Base-by-base conservation (phyloP, 2,888 invertebrate genomes). In the Carpatolechia fugitivella region DNA sequence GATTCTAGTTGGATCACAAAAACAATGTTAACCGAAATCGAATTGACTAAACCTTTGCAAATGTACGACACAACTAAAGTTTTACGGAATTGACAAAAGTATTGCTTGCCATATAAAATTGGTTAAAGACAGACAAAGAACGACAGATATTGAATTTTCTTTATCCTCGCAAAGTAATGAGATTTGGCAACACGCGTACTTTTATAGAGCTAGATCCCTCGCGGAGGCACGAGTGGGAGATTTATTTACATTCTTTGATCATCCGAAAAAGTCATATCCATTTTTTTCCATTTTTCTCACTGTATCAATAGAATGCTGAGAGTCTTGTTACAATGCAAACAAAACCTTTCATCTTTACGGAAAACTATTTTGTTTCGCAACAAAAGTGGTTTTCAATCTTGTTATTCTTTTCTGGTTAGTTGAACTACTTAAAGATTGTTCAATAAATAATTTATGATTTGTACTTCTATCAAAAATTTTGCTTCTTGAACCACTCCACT, bases 121-220 rank as follows among this genome's bases (percentile, higher is more conserved):
- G 74, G 70, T 67, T 65, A 67, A 70, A 72, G 70, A 69, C 72
- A 74, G 70, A 72, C 74, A 76, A 76, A 75, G 74, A 77, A 71
- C 70, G 72, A 76, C 70, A 69, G 72, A 77, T 78, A 83, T 82
- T 80, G 83, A 82, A 80, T 82, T 82, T 78, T 76, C 78, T 78
- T 79, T 80, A 81, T 78, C 80, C 82, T 73, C 70, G 68, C 70
- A 75, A 78, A 77, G 82, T 82, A 84, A 82, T 83, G 74, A 79
- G 82, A 85, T 82, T 83, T 83, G 72, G 67, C 76, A 75, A 82
- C 77, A 81, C 73, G 78, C 76, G 80, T 78, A 71, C 76, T 69
- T 73, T 77, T 76, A 70, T 72, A 66, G 69, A 69, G 71, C 72
- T 72, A 64, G 68, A 72, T 73, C 73, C 73, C 71, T 56, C 67